Percentiles rank a stretch among this genome's conserved stretches.
Evolutionary conservation across 2,113 vertebrate species (phyloP).

Genomic region (Nettapus auritus): DNA sequence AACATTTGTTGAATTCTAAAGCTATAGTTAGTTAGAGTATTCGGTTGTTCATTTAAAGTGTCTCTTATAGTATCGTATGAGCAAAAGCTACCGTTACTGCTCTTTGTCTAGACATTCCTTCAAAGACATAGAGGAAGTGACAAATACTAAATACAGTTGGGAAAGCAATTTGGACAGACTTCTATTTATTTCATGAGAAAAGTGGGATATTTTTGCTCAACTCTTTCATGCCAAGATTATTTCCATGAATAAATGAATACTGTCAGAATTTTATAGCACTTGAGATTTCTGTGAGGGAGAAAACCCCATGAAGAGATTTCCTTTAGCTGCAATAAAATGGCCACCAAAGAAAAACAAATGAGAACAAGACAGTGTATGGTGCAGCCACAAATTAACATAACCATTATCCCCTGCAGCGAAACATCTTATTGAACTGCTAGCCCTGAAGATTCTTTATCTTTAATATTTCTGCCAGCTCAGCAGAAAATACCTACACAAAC

Average conservation of each 20-base stretch:
- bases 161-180: not conserved
- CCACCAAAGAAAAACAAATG: not conserved
- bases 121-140: not conserved
- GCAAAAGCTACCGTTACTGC: not conserved
- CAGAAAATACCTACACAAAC: not conserved
- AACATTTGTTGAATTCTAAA: not conserved
- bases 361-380: fast-evolving
- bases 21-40: not conserved
- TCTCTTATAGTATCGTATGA: not conserved
- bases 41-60: not conserved
- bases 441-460: not conserved
- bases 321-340: not conserved
- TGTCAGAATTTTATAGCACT: not conserved
- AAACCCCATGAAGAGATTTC: not conserved
- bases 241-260: not conserved
- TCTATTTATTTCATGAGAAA: not conserved
- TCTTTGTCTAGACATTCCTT: not conserved
- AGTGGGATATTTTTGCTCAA: not conserved
- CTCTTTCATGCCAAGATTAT: not conserved
- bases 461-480: not conserved
- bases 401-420: not conserved
- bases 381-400: not conserved
- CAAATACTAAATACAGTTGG: not conserved
- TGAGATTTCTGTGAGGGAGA: not conserved
- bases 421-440: not conserved